A percentile compares a stretch with the other conserved stretches of the same genome.
Evolutionary conservation across 2,888 invertebrate genomes (phyloP).

Genomic region (Oxycera nigricornis): DNA sequence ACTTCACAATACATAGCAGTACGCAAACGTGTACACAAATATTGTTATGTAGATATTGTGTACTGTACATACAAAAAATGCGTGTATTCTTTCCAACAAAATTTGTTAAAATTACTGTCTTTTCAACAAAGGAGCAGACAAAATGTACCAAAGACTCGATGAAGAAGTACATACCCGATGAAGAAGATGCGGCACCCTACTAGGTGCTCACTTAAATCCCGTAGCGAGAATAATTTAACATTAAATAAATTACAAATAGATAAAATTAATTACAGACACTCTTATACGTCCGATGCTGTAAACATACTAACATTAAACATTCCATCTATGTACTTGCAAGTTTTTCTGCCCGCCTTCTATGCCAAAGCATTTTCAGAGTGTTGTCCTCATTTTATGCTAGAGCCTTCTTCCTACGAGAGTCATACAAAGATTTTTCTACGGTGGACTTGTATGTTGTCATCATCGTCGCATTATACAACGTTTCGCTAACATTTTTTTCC

Average conservation of each 20-base stretch:
- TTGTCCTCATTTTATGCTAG: background rate
- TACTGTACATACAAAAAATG: too few species aligned
- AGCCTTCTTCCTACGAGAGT: background rate
- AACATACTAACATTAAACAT: slow-evolving; percentile 13
- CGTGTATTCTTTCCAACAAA: background rate
- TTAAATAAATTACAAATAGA: slow-evolving; percentile 45
- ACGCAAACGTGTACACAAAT: background rate
- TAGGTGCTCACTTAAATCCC: slow-evolving; percentile 43
- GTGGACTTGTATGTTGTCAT: background rate
- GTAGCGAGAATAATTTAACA: slow-evolving; percentile 37
- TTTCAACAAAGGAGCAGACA: background rate
- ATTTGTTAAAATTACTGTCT: background rate
- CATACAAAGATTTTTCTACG: background rate
- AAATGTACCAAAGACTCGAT: background rate
- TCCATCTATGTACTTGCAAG: slow-evolving; percentile 19
- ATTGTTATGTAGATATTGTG: background rate
- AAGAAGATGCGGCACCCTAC: background rate
- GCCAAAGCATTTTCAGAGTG: background rate
- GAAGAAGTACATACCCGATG: background rate
- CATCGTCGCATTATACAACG: background rate
- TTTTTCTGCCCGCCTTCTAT: background rate
- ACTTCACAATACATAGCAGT: background rate
- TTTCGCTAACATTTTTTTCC: slow-evolving; percentile 24
- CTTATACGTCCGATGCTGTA: slow-evolving; percentile 6
- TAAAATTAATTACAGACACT: slow-evolving; percentile 45